Percentiles rank a stretch among this genome's conserved stretches.
These are phyloP conservation scores for Polypedilum pembai DNA, from an alignment of 1,140 invertebrate species.

Conservation along the genomic window DNA sequence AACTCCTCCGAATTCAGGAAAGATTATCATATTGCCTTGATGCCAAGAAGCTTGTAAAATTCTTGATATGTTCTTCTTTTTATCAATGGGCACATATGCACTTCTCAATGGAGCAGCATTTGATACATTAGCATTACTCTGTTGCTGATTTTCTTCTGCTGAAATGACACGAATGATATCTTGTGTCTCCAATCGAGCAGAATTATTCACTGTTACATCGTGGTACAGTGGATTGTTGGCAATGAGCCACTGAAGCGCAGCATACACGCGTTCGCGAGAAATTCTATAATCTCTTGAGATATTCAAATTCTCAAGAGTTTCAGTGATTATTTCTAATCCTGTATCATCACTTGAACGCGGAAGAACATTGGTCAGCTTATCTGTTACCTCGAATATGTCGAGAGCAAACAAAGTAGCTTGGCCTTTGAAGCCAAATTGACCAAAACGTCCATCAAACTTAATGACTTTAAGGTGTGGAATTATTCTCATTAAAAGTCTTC, in stretches of 20 bases:
- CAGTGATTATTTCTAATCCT: constrained; percentile 32
- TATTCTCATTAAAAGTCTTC: constrained; percentile 32
- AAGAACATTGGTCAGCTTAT: constrained; percentile 34
- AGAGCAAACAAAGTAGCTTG: constrained; percentile 38
- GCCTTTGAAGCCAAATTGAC: constrained; percentile 35
- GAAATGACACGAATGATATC: constrained; percentile 33
- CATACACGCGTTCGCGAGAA: constrained; percentile 9
- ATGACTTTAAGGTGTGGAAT: constrained; percentile 34
- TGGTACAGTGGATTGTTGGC: constrained; percentile 33
- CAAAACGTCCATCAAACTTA: constrained; percentile 33
- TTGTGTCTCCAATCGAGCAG: constrained; percentile 23
- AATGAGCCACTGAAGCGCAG: constrained; percentile 31
- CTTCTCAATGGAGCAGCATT: no score
- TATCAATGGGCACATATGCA: no score
- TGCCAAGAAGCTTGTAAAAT: constrained; percentile 37
- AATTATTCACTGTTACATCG: constrained; percentile 32
- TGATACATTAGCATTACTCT: constrained; percentile 10
- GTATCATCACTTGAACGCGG: constrained; percentile 31
- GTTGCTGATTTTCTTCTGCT: not conserved
- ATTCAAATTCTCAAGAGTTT: constrained; percentile 34
- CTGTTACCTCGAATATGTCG: constrained; percentile 38
- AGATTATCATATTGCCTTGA: constrained; percentile 35
- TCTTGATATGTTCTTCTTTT: no score
- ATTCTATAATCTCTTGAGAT: not conserved
- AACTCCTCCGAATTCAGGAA: constrained; percentile 23